phyloP scores from a whole-genome alignment of 2,797 vertebrate species.

The Hippopotamyrus pictus region DNA sequence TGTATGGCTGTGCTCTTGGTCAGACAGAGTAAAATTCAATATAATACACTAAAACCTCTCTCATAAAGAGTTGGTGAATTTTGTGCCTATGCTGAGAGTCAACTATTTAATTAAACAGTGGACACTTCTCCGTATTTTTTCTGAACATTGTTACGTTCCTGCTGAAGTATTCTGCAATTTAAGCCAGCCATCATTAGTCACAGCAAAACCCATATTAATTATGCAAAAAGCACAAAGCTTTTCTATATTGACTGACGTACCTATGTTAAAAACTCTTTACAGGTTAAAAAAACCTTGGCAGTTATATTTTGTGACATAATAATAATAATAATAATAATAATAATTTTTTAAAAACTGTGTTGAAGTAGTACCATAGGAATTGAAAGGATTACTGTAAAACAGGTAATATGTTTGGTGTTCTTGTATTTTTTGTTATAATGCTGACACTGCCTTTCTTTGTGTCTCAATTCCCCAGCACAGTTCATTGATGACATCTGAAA shows the following conservation, averaged over 20 bases:
- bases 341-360: not conserved
- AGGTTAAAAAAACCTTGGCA: not conserved
- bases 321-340: not conserved
- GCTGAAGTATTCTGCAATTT: conserved; percentile 10
- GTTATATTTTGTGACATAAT: not conserved
- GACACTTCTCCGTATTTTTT: not conserved
- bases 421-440: conserved; percentile 24
- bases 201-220: not conserved
- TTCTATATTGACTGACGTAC: not conserved
- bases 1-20: not conserved
- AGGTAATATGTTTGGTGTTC: conserved; percentile 9
- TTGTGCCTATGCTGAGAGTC: not conserved
- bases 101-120: conserved; percentile 11
- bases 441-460: conserved; percentile 36
- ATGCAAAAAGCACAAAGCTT: not conserved
- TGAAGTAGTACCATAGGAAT: not conserved
- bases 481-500: conserved; percentile 55
- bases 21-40: not conserved
- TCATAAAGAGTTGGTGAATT: conserved; percentile 10
- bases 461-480: conserved; percentile 43
- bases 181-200: conserved; percentile 4
- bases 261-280: conserved; percentile 3
- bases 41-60: conserved; percentile 14
- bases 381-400: not conserved
- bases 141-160: not conserved